These are phyloP conservation scores for Centropus bengalensis DNA, from an alignment of 2,113 vertebrate species.

Conservation along the genomic window DNA sequence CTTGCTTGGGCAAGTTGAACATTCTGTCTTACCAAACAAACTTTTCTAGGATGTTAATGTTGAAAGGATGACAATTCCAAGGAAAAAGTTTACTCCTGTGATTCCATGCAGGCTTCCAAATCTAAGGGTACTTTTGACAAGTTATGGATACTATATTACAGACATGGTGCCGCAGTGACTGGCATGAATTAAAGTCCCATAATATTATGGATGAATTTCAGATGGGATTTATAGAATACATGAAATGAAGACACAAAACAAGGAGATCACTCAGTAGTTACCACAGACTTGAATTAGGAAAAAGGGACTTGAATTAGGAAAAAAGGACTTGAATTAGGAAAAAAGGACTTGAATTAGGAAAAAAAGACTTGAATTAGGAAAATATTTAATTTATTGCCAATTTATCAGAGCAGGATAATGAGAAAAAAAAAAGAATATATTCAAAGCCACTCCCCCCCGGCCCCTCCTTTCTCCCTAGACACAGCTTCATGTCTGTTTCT, in stretches of 20 bases:
- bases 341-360: too few relatives aligned
- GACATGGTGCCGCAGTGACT: background rate
- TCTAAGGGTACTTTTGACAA: background rate
- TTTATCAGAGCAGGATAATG: too few relatives aligned
- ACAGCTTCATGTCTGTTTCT: too few relatives aligned
- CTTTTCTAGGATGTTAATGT: background rate
- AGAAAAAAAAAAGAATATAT: too few relatives aligned
- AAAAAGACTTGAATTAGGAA: too few relatives aligned
- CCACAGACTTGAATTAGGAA: too few relatives aligned
- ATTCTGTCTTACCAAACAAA: background rate
- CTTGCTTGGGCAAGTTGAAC: background rate
- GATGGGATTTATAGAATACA: background rate
- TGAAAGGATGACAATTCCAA: background rate
- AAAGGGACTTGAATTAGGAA: too few relatives aligned
- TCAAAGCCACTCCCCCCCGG: too few relatives aligned
- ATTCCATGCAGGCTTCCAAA: background rate
- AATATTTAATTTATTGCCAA: too few relatives aligned
- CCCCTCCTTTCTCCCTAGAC: too few relatives aligned
- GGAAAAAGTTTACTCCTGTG: background rate
- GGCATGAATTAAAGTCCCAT: background rate
- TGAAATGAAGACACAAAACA: background rate
- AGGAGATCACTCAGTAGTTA: too few relatives aligned
- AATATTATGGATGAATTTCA: background rate
- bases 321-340: too few relatives aligned
- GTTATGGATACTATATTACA: background rate